phyloP scores from a whole-genome alignment of 1,140 invertebrate genomes.

The Telenomus remus region DNA sequence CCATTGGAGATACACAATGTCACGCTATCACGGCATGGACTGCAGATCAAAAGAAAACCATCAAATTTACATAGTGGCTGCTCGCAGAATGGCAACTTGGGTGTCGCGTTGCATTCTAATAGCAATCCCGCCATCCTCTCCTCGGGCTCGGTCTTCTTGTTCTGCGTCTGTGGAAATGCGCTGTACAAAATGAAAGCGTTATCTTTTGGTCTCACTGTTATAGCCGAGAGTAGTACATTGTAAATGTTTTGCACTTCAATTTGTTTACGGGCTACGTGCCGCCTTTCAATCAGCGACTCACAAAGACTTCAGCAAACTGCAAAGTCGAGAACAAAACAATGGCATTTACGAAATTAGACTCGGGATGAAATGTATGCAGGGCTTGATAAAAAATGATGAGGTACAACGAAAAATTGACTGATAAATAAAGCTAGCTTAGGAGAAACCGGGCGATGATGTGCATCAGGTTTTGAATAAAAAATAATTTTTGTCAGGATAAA shows the following conservation, averaged over 20 bases:
- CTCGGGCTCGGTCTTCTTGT: conserved; percentile 12
- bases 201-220: conserved; percentile 25
- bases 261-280: conserved; percentile 38
- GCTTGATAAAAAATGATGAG: not conserved
- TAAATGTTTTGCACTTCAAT: conserved; percentile 47
- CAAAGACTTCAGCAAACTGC: not conserved
- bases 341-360: conserved; percentile 24
- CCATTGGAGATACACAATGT: conserved; percentile 34
- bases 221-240: conserved; percentile 18
- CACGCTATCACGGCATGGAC: conserved; percentile 19
- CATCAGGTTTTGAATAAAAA: too few species aligned
- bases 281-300: conserved; percentile 28
- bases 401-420: too few species aligned
- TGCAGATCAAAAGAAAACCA: conserved; percentile 48
- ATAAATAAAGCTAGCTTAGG: too few species aligned
- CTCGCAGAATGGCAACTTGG: conserved; percentile 60
- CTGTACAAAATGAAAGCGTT: conserved; percentile 36
- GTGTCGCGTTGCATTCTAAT: conserved; percentile 65
- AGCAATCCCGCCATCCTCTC: conserved; percentile 26
- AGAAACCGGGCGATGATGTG: too few species aligned
- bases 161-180: conserved; percentile 8
- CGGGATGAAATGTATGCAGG: too few species aligned
- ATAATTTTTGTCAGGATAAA: too few species aligned
- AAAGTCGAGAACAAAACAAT: conserved; percentile 10
- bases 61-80: conserved; percentile 68